These are phyloP conservation scores for Siniperca obscura DNA, from an alignment of 2,797 vertebrate genomes.

Conservation along the genomic window DNA sequence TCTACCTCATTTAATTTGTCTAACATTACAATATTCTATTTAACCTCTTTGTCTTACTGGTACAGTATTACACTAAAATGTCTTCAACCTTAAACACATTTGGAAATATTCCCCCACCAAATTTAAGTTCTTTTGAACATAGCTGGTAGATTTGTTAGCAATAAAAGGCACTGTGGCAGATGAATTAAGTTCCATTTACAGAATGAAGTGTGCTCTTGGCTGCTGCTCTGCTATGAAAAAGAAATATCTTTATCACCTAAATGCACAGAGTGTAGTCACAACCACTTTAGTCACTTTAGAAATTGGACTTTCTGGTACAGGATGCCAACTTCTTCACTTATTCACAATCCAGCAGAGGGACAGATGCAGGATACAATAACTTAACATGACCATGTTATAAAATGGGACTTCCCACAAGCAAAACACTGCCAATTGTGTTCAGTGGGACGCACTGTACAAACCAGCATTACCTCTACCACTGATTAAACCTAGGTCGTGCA, in stretches of 20 bases:
- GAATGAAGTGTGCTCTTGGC: conserved; percentile 8
- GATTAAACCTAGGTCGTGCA: not conserved
- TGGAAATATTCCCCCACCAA: conserved; percentile 5
- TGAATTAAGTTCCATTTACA: conserved; percentile 7
- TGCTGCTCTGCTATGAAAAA: conserved; percentile 15
- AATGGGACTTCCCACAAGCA: not conserved
- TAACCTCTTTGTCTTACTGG: not conserved
- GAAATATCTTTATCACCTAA: conserved; percentile 32
- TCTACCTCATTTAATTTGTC: conserved; percentile 5
- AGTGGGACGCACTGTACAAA: not conserved
- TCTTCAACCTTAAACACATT: not conserved
- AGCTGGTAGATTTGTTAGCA: conserved; percentile 1
- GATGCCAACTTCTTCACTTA: not conserved
- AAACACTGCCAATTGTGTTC: not conserved
- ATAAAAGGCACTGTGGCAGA: conserved; percentile 4
- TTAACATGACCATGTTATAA: not conserved
- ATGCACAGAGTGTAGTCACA: conserved; percentile 8
- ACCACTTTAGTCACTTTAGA: not conserved
- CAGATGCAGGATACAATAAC: not conserved
- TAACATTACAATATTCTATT: not conserved
- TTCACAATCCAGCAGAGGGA: not conserved
- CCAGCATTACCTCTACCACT: not conserved
- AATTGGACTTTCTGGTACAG: not conserved
- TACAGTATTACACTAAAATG: conserved; percentile 5
- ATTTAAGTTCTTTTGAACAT: not conserved